A percentile compares a stretch with the other conserved stretches of the same genome.
Evolutionary conservation across 2,888 invertebrate genomes (phyloP).

Genomic region (Serrognathus titanus): DNA sequence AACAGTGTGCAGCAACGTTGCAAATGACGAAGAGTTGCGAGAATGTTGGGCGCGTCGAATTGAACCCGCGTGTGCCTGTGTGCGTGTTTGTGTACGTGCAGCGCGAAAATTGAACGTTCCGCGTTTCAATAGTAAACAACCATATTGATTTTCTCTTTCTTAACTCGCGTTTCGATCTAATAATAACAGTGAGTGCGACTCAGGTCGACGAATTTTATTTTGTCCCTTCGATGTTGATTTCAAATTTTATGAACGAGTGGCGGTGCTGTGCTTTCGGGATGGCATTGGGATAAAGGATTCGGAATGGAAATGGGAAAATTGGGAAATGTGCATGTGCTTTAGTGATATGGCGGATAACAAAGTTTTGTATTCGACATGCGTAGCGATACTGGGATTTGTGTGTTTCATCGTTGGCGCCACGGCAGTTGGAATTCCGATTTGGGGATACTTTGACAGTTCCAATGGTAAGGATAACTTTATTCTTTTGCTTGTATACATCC

Average conservation of each 20-base stretch:
- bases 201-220: neutral
- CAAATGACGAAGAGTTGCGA: constrained; percentile 9
- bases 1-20: no score
- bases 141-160: constrained; percentile 31
- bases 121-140: constrained; percentile 28
- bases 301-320: constrained; percentile 13
- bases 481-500: no score
- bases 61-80: constrained; percentile 12
- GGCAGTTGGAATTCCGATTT: constrained; percentile 78
- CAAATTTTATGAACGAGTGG: constrained; percentile 35
- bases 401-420: constrained; percentile 80
- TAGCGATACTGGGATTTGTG: constrained; percentile 69
- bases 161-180: constrained; percentile 26
- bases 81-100: constrained; percentile 12
- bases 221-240: constrained; percentile 30
- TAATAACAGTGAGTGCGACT: constrained; percentile 1
- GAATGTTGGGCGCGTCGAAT: constrained; percentile 18
- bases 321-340: constrained; percentile 21
- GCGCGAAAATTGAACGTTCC: constrained; percentile 26
- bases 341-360: constrained; percentile 61
- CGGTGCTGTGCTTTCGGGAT: constrained; percentile 49
- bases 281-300: constrained; percentile 24
- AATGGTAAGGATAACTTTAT: constrained; percentile 5
- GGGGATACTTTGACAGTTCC: constrained; percentile 74
- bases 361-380: constrained; percentile 65